phyloP scores from a whole-genome alignment of 1,140 invertebrate genomes.

The Drosophila repletoides region DNA sequence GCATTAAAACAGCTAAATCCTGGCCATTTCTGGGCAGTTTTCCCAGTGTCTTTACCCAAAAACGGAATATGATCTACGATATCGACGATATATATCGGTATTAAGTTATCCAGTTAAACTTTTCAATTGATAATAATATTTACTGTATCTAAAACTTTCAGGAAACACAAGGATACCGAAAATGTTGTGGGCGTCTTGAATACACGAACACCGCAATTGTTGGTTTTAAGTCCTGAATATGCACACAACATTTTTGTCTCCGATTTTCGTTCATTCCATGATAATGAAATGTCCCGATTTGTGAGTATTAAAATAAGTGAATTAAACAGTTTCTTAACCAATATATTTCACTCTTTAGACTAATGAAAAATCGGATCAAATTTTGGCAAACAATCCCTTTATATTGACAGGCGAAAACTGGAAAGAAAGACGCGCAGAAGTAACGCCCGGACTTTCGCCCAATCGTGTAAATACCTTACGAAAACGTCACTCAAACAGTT shows the following conservation, averaged over 20 bases:
- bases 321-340: slow-evolving; percentile 12
- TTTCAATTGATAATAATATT: background rate
- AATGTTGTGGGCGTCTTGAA: slow-evolving; percentile 54
- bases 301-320: slow-evolving; percentile 31
- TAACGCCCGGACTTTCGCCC: slow-evolving; percentile 84
- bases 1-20: slow-evolving; percentile 59
- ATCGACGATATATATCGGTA: slow-evolving; percentile 56
- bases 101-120: background rate
- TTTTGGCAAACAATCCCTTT: slow-evolving; percentile 82
- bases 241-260: slow-evolving; percentile 82
- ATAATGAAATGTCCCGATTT: slow-evolving; percentile 53
- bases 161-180: slow-evolving; percentile 46
- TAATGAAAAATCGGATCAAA: slow-evolving; percentile 73
- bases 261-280: slow-evolving; percentile 82
- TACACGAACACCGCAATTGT: slow-evolving; percentile 61
- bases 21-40: slow-evolving; percentile 67
- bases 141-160: no score
- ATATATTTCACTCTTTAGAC: no score
- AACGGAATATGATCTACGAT: slow-evolving; percentile 52
- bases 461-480: slow-evolving; percentile 79
- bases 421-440: slow-evolving; percentile 84
- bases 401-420: slow-evolving; percentile 82
- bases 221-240: slow-evolving; percentile 83
- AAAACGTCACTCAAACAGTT: no score
- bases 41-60: slow-evolving; percentile 53